Percentiles rank a stretch among this genome's conserved stretches.
Conservation (phyloP, 2,113 vertebrate species). For the cattle (Bos taurus) region DNA sequence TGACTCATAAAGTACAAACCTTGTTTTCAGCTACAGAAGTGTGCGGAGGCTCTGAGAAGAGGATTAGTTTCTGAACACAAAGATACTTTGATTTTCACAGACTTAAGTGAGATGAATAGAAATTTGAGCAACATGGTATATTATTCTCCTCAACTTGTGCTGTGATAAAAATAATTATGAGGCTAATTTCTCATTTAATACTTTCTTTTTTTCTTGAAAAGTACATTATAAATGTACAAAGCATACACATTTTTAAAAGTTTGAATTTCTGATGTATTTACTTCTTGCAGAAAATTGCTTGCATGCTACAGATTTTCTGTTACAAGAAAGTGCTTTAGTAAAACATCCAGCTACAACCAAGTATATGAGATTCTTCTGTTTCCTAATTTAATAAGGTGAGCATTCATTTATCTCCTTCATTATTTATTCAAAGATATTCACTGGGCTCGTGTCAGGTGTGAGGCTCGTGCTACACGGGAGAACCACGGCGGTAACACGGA, state of each 20-base stretch:
- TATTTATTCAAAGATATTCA: neutral
- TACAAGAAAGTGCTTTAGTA: neutral
- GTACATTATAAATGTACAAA: neutral
- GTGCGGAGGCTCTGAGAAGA: neutral
- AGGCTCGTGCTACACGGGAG: too few species aligned
- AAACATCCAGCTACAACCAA: neutral
- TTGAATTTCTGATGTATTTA: neutral
- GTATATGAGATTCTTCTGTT: too few species aligned
- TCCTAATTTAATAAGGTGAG: neutral
- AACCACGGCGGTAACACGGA: rapidly evolving
- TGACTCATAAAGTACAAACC: neutral
- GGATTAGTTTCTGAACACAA: neutral
- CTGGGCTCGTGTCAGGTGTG: rapidly evolving
- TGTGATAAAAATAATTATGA: neutral
- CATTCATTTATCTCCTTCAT: neutral
- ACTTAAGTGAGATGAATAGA: neutral
- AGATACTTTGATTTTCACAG: neutral
- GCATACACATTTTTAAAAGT: neutral
- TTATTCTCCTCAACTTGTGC: neutral
- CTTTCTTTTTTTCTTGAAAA: neutral
- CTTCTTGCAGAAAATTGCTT: neutral
- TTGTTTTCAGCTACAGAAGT: neutral
- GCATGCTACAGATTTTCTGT: neutral
- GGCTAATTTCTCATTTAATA: neutral
- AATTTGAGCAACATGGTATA: neutral